Evolutionary conservation across 2,888 invertebrate species (phyloP), one percentile per base, ranked within the genome.

Genomic region (Beris morrisii): DNA sequence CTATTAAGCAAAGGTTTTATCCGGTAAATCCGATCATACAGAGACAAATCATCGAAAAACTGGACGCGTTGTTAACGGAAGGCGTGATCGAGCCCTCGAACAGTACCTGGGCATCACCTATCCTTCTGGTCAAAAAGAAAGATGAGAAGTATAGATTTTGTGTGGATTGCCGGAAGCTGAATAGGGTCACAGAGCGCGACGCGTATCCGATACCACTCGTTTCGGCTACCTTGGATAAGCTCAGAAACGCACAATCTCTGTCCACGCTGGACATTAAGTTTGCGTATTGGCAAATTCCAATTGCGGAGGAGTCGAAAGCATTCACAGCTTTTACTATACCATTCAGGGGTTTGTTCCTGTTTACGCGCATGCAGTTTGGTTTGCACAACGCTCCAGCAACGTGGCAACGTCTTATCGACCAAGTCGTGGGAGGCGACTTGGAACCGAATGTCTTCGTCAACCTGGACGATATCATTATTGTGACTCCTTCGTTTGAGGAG

Each of bases 141-240:
- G 66, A 71, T 38, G 69, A 70, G 1, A 59, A 3, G 0, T 70
- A 68, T n/a, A 55, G 72, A 0, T 73, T 73, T 12, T 72, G 72
- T 31, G 67, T 74, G 1, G 73, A 73, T 31, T 73, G 69, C 46
- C 45, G 73, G 3, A 67, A 71, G 43, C 57, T 73, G 0, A 75
- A 74, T 38, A 30, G 38, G 2, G 72, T 73, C 0, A 72, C 73
- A 0, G 67, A 68, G 28, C 57, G 69, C 22, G 72, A 73, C 57
- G 73, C 73, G 0, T 74, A 74, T 56, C 73, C 73, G 0, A 30
- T 74, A 0, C 75, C 69, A 1, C 68, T 70, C n/a, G n/a, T n/a
- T n/a, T n/a, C 61, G 1, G 65, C 66, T 11, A 48, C 48, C 12
- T n/a, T 48, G 48, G 48, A 48, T 4, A 48, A 48, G n/a, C 15